Evolutionary conservation across 2,113 vertebrate genomes (phyloP).

Genomic region (Artemisiospiza belli): DNA sequence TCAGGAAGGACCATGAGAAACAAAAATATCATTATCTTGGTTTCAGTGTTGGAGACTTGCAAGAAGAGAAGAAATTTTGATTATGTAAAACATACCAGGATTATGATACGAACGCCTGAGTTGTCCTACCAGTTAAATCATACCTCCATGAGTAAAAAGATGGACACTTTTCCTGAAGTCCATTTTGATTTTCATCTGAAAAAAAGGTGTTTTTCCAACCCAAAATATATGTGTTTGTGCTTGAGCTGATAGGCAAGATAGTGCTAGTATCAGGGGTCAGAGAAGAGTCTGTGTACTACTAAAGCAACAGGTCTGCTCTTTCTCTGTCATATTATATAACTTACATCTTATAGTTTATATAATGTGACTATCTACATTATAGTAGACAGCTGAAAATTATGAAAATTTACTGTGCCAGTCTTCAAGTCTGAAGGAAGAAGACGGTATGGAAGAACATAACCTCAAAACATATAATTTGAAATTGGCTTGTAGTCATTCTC

Average conservation of each 20-base stretch:
- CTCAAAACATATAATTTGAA: background rate
- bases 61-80: background rate
- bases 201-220: background rate
- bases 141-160: background rate
- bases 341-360: background rate
- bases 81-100: background rate
- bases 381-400: background rate
- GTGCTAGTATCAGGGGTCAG: background rate
- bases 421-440: background rate
- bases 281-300: background rate
- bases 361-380: background rate
- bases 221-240: background rate
- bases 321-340: background rate
- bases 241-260: background rate
- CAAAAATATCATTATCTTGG: background rate
- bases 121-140: background rate
- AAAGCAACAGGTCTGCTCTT: background rate
- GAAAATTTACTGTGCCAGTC: background rate
- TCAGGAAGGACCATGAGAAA: background rate
- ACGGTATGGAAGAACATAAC: background rate
- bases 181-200: background rate
- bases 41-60: background rate
- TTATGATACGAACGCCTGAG: fast-evolving
- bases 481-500: background rate
- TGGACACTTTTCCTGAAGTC: background rate